Percentiles rank a stretch among this genome's conserved stretches.
Conservation (phyloP, 2,888 invertebrate species). For the Drosophila monieri region DNA sequence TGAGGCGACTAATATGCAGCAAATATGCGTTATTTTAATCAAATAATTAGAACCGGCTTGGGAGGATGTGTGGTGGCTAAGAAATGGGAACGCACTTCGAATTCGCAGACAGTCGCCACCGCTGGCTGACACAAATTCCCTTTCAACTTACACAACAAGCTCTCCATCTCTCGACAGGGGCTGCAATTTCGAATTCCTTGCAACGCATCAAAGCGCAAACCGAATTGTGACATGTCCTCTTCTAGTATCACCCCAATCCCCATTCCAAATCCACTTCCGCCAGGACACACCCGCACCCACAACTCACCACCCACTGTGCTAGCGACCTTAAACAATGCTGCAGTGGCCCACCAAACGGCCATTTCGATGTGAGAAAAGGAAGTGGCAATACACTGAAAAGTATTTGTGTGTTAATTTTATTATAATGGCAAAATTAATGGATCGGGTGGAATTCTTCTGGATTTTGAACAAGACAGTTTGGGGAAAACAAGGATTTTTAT, state of each 20-base stretch:
- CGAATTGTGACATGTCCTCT: slow-evolving; percentile 70
- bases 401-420: too few species aligned
- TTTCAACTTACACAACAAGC: slow-evolving; percentile 71
- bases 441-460: too few species aligned
- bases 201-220: slow-evolving; percentile 52
- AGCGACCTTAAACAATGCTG: slow-evolving; percentile 49
- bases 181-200: slow-evolving; percentile 63
- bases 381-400: slow-evolving; percentile 42
- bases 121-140: slow-evolving; percentile 70
- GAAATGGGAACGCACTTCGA: slow-evolving; percentile 60
- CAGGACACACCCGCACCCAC: slow-evolving; percentile 8
- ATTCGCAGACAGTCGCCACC: slow-evolving; percentile 67
- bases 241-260: slow-evolving; percentile 11
- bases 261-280: slow-evolving; percentile 14
- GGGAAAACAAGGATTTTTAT: too few species aligned
- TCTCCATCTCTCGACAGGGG: slow-evolving; percentile 36
- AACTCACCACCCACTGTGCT: slow-evolving; percentile 51
- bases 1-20: slow-evolving; percentile 1
- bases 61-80: slow-evolving; percentile 7
- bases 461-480: too few species aligned
- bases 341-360: slow-evolving; percentile 21
- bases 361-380: slow-evolving; percentile 39
- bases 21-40: slow-evolving; percentile 53
- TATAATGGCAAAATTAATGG: too few species aligned
- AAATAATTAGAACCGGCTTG: slow-evolving; percentile 53